Conservation (phyloP, 2,113 vertebrate genomes). For the Rhynchomys soricoides region DNA sequence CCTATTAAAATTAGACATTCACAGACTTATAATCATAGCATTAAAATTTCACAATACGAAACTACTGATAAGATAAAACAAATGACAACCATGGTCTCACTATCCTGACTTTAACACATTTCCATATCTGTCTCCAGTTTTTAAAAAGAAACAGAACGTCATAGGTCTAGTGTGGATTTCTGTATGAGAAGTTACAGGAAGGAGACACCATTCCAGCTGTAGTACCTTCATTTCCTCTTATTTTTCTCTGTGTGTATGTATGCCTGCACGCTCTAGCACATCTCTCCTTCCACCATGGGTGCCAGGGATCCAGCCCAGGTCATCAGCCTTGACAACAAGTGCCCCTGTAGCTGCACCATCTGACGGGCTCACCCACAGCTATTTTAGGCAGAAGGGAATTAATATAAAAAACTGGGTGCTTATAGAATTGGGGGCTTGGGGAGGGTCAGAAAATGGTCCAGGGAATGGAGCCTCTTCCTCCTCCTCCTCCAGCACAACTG, state of each 20-base stretch:
- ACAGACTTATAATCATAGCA: conserved; percentile 11
- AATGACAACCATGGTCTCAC: neutral
- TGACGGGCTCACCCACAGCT: neutral
- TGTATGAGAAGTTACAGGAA: neutral
- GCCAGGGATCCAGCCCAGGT: neutral
- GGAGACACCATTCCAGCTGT: neutral
- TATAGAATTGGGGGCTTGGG: neutral
- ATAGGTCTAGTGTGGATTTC: neutral
- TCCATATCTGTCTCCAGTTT: neutral
- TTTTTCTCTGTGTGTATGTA: neutral
- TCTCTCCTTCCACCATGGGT: neutral
- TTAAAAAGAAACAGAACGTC: neutral
- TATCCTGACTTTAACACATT: conserved; percentile 28
- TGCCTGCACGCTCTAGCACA: neutral
- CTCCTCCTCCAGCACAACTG: rapidly evolving
- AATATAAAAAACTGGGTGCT: too few species aligned
- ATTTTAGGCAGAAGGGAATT: neutral
- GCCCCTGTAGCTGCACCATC: neutral
- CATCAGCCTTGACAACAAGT: neutral
- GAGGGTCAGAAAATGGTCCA: neutral
- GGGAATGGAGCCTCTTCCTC: neutral
- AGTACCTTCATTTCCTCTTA: neutral
- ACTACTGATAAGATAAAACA: conserved; percentile 16
- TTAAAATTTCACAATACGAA: conserved; percentile 39
- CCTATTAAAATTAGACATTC: conserved; percentile 14